Evolutionary conservation across 2,888 invertebrate species (phyloP).

Genomic region (Gibbula magus): DNA sequence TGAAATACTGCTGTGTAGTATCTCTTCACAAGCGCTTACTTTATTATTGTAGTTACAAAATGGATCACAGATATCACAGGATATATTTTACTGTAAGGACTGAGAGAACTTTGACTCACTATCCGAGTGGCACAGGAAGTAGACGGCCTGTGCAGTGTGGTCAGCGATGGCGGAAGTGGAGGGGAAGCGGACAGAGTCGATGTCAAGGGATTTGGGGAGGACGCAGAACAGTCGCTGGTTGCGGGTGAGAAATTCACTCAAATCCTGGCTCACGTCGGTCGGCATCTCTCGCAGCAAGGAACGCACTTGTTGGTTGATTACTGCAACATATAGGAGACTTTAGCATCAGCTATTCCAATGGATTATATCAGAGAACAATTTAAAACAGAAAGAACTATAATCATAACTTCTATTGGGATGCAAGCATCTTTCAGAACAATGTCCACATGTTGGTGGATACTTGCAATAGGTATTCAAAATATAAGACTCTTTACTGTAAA

Average conservation of each 20-base stretch:
- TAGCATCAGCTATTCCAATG: too few species aligned
- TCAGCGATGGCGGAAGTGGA: conserved; percentile 38
- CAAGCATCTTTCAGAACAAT: too few species aligned
- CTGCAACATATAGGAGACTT: conserved; percentile 35
- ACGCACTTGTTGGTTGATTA: conserved; percentile 38
- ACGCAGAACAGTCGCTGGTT: conserved; percentile 52
- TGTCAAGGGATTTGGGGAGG: conserved; percentile 43
- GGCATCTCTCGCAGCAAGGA: conserved; percentile 27
- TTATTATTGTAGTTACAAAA: neutral
- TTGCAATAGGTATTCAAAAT: too few species aligned
- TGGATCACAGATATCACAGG: neutral
- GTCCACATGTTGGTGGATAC: too few species aligned
- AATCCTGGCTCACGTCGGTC: neutral
- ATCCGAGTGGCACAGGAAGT: conserved; percentile 55
- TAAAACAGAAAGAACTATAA: too few species aligned
- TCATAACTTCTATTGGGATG: too few species aligned
- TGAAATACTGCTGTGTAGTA: too few species aligned
- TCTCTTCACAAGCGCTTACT: neutral
- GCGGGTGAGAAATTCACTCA: conserved; percentile 47
- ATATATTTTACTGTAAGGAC: neutral
- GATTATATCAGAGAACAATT: too few species aligned
- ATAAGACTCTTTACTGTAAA: too few species aligned
- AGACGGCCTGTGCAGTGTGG: conserved; percentile 46
- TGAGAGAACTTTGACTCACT: conserved; percentile 44
- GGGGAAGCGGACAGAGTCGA: conserved; percentile 46